Base-by-base conservation (phyloP, 2,888 invertebrate genomes). In the Agonopterix arenella region DNA sequence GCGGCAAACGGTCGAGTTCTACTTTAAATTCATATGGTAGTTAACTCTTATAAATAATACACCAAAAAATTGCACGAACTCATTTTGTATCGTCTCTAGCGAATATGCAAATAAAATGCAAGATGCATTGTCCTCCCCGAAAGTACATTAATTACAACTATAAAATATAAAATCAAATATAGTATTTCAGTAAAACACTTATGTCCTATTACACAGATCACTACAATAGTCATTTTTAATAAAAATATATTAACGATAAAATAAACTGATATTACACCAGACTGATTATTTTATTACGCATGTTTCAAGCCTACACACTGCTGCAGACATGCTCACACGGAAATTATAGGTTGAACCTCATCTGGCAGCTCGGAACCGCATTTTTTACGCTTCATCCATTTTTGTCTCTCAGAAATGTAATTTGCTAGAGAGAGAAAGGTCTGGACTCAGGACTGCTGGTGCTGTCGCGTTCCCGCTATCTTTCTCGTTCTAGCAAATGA, bases 81-180 rank as follows among this genome's bases (percentile, higher is more conserved):
- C 8, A 13, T 40, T 16, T 2, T 46, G 13, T 38, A n/a, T 10
- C 11, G 40, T 10, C 40, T 40, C 40, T n/a, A 2, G 11, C 2
- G 3, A 8, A 40, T 16, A 11, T 44, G 10, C 9, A 44, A 13
- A 10, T 28, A 44, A 43, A 11, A 40, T 43, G 11, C 28, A 43
- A 28, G 44, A 28, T 47, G 13, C 36, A 47, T 44, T 47, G 47
- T 47, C 51, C 13, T 51, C 44, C 37, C 45, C 45, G 28, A 51
- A 51, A 47, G 51, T 51, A 51, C 41, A 46, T 41, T 48, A 38
- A 13, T 48, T 18, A 45, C 45, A 46, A 42, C 43, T 41, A 11
- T 41, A 50, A 46, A 50, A 36, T 40, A 50, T 48, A 51, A 52
- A 52, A 46, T 49, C 43, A 43, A 46, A 52, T 52, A 48, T 48